Conservation (phyloP, 2,888 invertebrate genomes). For the Spisula solida region DNA sequence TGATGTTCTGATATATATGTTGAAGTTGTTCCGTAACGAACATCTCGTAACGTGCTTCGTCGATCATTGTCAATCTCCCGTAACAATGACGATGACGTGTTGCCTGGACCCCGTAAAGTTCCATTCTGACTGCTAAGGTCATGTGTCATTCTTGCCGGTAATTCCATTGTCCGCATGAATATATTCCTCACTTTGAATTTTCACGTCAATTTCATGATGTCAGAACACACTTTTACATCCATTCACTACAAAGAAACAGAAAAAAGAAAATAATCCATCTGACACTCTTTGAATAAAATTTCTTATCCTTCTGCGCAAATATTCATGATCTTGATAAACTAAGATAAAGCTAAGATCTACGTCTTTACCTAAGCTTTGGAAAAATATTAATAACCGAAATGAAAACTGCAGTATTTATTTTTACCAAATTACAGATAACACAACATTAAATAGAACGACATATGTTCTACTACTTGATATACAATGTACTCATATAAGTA, state of each 20-base stretch:
- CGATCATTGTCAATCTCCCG: slow-evolving; percentile 52
- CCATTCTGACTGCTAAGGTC: background rate
- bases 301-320: background rate
- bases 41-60: slow-evolving; percentile 59
- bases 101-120: slow-evolving; percentile 34
- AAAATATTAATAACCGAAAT: slow-evolving; percentile 5
- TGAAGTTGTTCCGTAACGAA: slow-evolving; percentile 60
- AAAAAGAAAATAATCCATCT: background rate
- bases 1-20: slow-evolving; percentile 77
- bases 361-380: background rate
- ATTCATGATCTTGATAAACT: background rate
- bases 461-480: background rate
- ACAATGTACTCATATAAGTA: background rate
- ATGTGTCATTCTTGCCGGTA: background rate
- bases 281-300: background rate
- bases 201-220: background rate
- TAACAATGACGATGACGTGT: slow-evolving; percentile 26
- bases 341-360: background rate
- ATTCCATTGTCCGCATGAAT: background rate
- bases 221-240: background rate
- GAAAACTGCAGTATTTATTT: background rate
- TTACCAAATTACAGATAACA: slow-evolving; percentile 4
- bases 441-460: background rate
- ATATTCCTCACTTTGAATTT: background rate
- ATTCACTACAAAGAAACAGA: slow-evolving; percentile 6